phyloP scores from a whole-genome alignment of 2,797 vertebrate genomes.

The Crypturellus tataupa region DNA sequence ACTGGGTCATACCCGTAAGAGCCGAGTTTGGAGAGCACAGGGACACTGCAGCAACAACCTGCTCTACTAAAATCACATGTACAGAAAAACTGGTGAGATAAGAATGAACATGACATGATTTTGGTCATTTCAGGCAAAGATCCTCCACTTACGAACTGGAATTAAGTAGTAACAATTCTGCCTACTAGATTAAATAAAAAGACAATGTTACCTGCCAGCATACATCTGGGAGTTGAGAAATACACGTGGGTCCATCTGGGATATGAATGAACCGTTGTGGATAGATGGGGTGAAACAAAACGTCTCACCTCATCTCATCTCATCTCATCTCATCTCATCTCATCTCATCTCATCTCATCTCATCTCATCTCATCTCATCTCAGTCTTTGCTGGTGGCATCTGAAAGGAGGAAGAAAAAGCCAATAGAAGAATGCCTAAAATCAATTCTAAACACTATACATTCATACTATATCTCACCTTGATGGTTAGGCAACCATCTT shows the following conservation, averaged over 20 bases:
- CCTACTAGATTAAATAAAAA: background rate
- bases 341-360: background rate
- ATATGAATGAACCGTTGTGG: background rate
- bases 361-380: background rate
- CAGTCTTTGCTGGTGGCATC: background rate
- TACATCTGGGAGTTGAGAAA: background rate
- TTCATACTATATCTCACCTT: rapidly evolving
- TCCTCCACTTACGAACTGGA: background rate
- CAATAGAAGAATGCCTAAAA: background rate
- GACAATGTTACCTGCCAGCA: background rate
- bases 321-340: background rate
- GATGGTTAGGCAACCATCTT: rapidly evolving
- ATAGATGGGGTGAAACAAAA: background rate
- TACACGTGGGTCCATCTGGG: rapidly evolving
- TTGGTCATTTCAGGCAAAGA: background rate
- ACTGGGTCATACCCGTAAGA: background rate
- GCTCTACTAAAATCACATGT: background rate
- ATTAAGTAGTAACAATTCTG: background rate
- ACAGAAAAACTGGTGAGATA: background rate
- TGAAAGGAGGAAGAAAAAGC: background rate
- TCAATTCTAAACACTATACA: background rate
- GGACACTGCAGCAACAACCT: background rate
- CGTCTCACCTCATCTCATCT: background rate
- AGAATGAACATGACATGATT: background rate
- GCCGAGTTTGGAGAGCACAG: background rate